Evolutionary conservation across 1,140 invertebrate species (phyloP).

Genomic region (Melanaphis sacchari): DNA sequence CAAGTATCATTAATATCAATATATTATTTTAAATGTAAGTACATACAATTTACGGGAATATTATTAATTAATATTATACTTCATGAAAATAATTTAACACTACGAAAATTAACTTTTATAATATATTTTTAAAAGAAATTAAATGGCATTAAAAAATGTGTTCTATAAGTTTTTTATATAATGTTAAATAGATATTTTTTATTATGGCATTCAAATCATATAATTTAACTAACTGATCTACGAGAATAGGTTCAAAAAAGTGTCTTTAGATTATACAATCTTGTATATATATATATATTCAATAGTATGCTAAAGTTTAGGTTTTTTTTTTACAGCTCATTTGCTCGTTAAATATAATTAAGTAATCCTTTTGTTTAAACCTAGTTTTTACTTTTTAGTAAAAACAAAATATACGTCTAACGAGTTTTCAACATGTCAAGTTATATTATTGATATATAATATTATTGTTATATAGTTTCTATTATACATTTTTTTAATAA

Average conservation of each 20-base stretch:
- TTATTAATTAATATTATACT: not conserved
- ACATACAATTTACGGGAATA: not conserved
- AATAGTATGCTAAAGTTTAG: not conserved
- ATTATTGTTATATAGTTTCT: too few species aligned
- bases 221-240: not conserved
- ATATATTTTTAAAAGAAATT: not conserved
- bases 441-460: too few species aligned
- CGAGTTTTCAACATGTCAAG: not conserved
- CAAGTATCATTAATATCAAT: slow-evolving; percentile 37
- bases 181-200: not conserved
- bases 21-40: not conserved
- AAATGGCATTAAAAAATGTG: not conserved
- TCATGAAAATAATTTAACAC: not conserved
- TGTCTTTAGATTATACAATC: too few species aligned
- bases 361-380: not conserved
- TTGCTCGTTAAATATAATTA: not conserved
- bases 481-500: not conserved
- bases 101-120: not conserved
- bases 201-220: not conserved
- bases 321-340: not conserved
- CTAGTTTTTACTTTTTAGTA: not conserved
- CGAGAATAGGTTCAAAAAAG: not conserved
- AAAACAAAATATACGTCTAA: not conserved
- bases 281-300: too few species aligned
- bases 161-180: not conserved